Conservation (phyloP, 2,888 invertebrate genomes). For the Pristionchus japonicus region DNA sequence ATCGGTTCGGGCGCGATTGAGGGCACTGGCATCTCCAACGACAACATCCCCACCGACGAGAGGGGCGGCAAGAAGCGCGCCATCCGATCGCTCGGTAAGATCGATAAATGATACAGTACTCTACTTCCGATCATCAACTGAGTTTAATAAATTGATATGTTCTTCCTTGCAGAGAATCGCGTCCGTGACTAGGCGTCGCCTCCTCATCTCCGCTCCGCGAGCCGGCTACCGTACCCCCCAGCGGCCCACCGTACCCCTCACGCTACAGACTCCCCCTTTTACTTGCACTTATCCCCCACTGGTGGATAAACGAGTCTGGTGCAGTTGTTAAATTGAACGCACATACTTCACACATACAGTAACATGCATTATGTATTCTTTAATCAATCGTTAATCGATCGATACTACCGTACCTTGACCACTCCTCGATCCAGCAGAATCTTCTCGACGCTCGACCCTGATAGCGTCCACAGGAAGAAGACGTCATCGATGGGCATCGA, state of each 20-base stretch:
- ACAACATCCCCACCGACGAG: background rate
- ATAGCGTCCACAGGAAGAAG: constrained; percentile 94
- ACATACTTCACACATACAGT: background rate
- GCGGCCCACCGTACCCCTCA: background rate
- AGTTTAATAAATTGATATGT: too few species aligned
- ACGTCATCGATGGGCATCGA: constrained; percentile 84
- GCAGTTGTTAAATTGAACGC: too few species aligned
- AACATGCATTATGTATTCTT: too few species aligned
- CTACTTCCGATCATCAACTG: too few species aligned
- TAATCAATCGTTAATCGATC: background rate
- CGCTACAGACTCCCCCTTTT: background rate
- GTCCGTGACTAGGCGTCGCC: too few species aligned
- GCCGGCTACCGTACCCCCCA: background rate
- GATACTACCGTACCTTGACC: background rate
- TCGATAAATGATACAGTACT: background rate
- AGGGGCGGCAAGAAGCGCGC: background rate
- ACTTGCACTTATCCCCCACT: too few species aligned
- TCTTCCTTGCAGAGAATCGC: too few species aligned
- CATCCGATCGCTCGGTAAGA: background rate
- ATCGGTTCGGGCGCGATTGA: background rate
- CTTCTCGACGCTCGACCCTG: constrained; percentile 91
- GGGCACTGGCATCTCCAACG: background rate
- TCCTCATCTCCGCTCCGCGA: too few species aligned
- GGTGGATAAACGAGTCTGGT: background rate
- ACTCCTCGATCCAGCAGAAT: constrained; percentile 34